phyloP scores from a whole-genome alignment of 2,888 invertebrate genomes.

The Caenorhabditis parvicauda region DNA sequence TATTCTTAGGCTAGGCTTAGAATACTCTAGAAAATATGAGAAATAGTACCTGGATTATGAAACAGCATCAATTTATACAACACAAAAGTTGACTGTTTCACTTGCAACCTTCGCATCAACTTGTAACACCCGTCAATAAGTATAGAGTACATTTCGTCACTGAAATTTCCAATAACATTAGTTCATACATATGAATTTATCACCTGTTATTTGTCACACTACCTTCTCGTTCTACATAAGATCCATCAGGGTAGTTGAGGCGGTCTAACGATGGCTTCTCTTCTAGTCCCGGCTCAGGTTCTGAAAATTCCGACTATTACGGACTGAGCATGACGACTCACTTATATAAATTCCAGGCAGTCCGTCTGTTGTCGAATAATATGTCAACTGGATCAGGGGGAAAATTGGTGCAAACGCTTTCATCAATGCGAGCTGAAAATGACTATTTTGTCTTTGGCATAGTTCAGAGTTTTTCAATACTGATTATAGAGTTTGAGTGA shows the following conservation, averaged over 20 bases:
- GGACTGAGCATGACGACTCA: background rate
- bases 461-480: too few relatives aligned
- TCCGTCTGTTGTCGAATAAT: conserved; percentile 36
- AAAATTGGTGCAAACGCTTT: conserved; percentile 43
- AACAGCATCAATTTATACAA: conserved; percentile 47
- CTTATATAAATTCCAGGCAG: conserved; percentile 23
- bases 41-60: conserved; percentile 44
- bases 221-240: conserved; percentile 38
- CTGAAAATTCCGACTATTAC: conserved; percentile 11
- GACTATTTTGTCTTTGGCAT: background rate
- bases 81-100: conserved; percentile 42
- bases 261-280: conserved; percentile 26
- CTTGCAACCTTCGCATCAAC: conserved; percentile 34
- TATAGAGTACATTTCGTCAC: conserved; percentile 44
- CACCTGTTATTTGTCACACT: conserved; percentile 21
- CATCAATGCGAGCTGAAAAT: conserved; percentile 45
- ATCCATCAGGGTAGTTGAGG: conserved; percentile 47
- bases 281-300: conserved; percentile 32
- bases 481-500: background rate
- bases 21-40: background rate
- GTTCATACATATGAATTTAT: background rate
- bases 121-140: conserved; percentile 45
- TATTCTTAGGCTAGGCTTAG: background rate
- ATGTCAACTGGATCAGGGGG: conserved; percentile 44
- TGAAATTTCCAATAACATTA: conserved; percentile 10